Base-by-base conservation (phyloP, 2,113 vertebrate species). In the Willisornis vidua region DNA sequence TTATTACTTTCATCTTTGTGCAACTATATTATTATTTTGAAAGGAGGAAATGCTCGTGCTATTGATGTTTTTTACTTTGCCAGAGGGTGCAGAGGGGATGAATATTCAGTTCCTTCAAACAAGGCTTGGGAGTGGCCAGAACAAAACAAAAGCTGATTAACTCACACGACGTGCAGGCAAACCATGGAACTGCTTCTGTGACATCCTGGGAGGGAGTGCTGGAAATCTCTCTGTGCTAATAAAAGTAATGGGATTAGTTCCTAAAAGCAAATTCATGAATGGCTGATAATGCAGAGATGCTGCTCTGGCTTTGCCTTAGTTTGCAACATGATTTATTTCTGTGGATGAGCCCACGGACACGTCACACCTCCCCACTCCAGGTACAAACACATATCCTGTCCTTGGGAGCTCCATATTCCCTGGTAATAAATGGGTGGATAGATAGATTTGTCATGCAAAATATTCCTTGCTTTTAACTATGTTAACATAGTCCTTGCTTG, bases 371-470 rank as follows among this genome's bases (percentile, higher is more conserved):
- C n/a, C 8, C 2, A 1, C 55, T 14, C 43, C 67, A 28, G 81
- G 29, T 46, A 33, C 58, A 43, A n/a, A 49, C 46, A 35, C 2
- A 0, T 17, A 15, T 29, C 89, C 76, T 13, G 58, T 96, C 79
- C 62, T 24, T 71, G 72, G 68, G 90, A 93, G 81, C 61, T 68
- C 90, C 28, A 1, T 33, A 14, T 35, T 22, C 79, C 29, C 8
- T 12, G 61, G 19, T 84, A 70, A 31, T 61, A 90, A 91, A 80
- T 65, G 80, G 80, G 39, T 89, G 70, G 55, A 19, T 52, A 67
- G 79, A 67, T 55, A 80, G 71, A 80, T 92, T 92, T 87, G 79
- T 94, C 79, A 78, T 90, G 90, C 79, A 90, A 79, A 96, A 73
- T 87, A 67, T 20, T 90, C 83, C 81, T 66, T 86, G 70, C 74